Base-by-base conservation (phyloP, 2,797 vertebrate species). In the Crocodylus rhombifer region DNA sequence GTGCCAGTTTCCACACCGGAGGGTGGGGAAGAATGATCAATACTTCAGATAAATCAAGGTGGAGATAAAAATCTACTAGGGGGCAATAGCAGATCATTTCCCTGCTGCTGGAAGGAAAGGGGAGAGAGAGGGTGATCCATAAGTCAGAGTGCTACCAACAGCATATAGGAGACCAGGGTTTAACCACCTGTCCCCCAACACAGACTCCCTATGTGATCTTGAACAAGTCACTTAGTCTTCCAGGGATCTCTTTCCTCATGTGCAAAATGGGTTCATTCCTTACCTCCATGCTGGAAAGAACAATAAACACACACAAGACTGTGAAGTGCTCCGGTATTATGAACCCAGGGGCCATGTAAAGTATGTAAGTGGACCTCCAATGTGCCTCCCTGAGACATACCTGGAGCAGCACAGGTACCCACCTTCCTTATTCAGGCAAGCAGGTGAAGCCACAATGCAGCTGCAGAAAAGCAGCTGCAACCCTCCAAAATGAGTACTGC, bases 1-100 rank as follows among this genome's bases (percentile, higher is more conserved):
- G 77, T 4, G 26, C 61, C 16, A 8, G 69, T 51, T 14, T 14
- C 36, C 36, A 21, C 0, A 0, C 74, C 63, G 1, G 0, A 1
- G 65, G 36, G 2, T 57, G 28, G 51, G 77, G 69, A 15, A 33
- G 21, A 71, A 21, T 14, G 13, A 23, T 23, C 30, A 71, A 42
- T 51, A 21, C 42, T 51, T 51, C 42, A 51, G 42, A 51, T 51
- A 51, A 51, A 51, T 51, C 42, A 51, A 51, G 42, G 42, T 51
- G 42, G 42, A 51, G 42, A 51, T 51, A 51, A 51, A 51, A 51
- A 51, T 51, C 42, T 51, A 51, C 42, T 51, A 51, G 36, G 21
- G 26, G 12, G 9, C 11, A 60, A n/a, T 10, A 73, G 78, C 4
- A 81, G 65, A 61, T 3, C 15, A 4, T 57, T 64, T 69, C 75